Conservation (phyloP, 1,140 invertebrate species). For the Heliothis subflexa region DNA sequence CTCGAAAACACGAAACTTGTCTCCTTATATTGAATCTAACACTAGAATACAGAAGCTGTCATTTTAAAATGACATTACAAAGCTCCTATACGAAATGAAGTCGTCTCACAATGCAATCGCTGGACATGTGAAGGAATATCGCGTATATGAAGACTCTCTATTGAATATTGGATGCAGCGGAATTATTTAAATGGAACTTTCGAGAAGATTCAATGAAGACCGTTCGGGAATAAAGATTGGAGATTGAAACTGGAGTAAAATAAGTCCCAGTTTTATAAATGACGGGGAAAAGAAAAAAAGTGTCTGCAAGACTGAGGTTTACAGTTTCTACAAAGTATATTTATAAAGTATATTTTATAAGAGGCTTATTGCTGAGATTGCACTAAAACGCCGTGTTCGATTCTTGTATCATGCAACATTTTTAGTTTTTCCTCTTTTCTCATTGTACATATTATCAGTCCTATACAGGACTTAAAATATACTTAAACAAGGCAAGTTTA, state of each 20-base stretch:
- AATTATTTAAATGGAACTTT: slow-evolving; percentile 19
- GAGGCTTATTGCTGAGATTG: too few species aligned
- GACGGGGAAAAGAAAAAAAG: too few species aligned
- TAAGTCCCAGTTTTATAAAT: too few species aligned
- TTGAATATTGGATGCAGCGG: slow-evolving; percentile 34
- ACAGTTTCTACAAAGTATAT: too few species aligned
- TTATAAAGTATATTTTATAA: too few species aligned
- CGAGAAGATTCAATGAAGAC: slow-evolving; percentile 3
- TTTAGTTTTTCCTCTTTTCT: too few species aligned
- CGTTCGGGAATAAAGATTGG: neutral
- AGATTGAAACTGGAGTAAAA: neutral
- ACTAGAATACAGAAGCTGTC: neutral
- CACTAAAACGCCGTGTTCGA: too few species aligned
- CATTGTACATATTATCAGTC: too few species aligned
- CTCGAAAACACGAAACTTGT: neutral
- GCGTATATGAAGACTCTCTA: slow-evolving; percentile 23
- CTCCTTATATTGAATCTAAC: slow-evolving; percentile 14
- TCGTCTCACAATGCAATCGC: slow-evolving; percentile 1
- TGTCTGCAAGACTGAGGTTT: too few species aligned
- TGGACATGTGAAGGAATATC: slow-evolving; percentile 34
- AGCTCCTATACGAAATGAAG: slow-evolving; percentile 24
- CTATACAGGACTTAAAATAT: too few species aligned
- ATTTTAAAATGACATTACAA: slow-evolving; percentile 34
- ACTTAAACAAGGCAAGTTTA: too few species aligned
- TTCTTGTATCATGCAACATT: too few species aligned